Base-by-base conservation (phyloP, 2,888 invertebrate genomes). In the Eupithecia subumbrata region DNA sequence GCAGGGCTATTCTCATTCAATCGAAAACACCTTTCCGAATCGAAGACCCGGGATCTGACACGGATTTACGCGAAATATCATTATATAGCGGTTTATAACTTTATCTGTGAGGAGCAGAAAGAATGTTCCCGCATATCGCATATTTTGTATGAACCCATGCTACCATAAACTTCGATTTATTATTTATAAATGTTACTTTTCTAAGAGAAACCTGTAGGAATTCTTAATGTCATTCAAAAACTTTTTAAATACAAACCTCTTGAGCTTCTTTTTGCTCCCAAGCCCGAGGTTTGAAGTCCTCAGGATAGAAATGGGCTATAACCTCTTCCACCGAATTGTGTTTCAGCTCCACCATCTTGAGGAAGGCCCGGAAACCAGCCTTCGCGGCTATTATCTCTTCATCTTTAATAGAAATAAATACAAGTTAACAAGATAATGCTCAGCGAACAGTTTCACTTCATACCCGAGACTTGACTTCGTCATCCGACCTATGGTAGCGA, bases 261-360 rank as follows among this genome's bases (percentile, higher is more conserved):
- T 95, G 92, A 69, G 96, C 95, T 92, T 96, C 96, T 83, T 96
- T 96, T 79, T 96, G 95, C 95, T 98, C 98, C 98, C 98, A 98
- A 86, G 97, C 96, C 77, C 96, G 96, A 67, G 97, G 96, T 79
- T 97, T 96, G 88, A 98, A 98, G 91, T 98, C 98, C 91, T 98
- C 97, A 4, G 97, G 97, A 77, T 96, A 96, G 86, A 98, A 97
- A 84, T 97, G 96, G 4, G 97, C 96, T 81, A 98, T 97, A 34
- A 98, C 97, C 90, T 98, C 97, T 90, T 98, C 98, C 34, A 98
- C 97, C 1, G 97, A 97, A 71, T 96, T 96, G 86, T 97, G 97
- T 85, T 97, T 96, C 76, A 97, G 94, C 87, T 97, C 97, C 12
- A 98, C 96, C 97, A 98, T 97, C 85, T 96, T 96, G 93, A 98